Base-by-base conservation (phyloP, 2,797 vertebrate species). In the Falco concolor region DNA sequence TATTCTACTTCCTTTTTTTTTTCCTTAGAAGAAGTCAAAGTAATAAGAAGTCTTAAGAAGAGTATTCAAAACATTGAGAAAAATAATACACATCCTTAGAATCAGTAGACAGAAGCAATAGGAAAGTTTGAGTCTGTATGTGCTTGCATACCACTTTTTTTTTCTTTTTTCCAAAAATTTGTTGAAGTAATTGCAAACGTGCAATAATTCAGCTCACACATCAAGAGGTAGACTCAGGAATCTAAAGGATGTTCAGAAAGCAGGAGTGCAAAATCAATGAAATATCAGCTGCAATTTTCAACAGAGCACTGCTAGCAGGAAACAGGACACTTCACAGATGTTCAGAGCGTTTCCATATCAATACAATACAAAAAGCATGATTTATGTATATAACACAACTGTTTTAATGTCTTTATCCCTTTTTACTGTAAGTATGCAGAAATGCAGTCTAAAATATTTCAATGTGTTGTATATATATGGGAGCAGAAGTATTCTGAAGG, bases 361-460 rank as follows among this genome's bases (percentile, higher is more conserved):
- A n/a, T 0, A 3, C 1, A 2, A 6, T 18, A 2, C 22, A 47
- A 42, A 64, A 70, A 32, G 21, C 32, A 49, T 32, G 40, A 6
- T 89, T 44, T 50, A 20, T 34, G 3, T 54, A 5, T 34, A 1
- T 47, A 68, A 21, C 44, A 36, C 40, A 28, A 3, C 24, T 57
- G 42, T 6, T 84, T 80, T 52, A 36, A 27, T n/a, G 52, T 21
- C 40, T 68, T 27, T 69, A 5, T 54, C 30, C 36, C 32, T 57
- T 32, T 42, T 50, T n/a, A 24, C 57, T 53, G 15, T 20, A 47
- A 45, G 11, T 45, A 7, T 65, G 56, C 60, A 90, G 69, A 95
- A 91, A 57, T 36, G 12, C 21, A 73, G 38, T 40, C 36, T 76
- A 34, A 60, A 90, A 30, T 38, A 25, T 44, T 54, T 25, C 1